These are phyloP conservation scores for Trogon surrucura DNA, from an alignment of 2,113 vertebrate genomes.

Conservation along the genomic window DNA sequence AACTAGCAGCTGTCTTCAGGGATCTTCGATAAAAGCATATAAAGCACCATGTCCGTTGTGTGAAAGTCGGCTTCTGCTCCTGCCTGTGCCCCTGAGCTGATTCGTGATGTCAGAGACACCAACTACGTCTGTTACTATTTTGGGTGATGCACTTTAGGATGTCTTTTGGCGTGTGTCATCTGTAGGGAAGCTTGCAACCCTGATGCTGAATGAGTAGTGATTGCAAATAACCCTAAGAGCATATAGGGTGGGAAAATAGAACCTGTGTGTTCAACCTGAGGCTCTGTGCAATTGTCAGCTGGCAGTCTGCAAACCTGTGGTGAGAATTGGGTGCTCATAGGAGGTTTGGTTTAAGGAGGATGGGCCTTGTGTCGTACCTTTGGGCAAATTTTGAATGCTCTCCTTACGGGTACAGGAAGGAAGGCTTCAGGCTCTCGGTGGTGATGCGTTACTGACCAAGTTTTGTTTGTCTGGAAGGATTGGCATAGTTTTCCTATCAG, in stretches of 20 bases:
- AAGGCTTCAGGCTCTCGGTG: background rate
- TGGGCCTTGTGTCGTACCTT: background rate
- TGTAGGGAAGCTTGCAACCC: background rate
- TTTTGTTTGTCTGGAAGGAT: background rate
- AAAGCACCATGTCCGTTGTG: background rate
- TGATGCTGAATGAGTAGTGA: background rate
- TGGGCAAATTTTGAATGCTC: background rate
- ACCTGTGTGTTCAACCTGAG: rapidly evolving
- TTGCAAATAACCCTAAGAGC: background rate
- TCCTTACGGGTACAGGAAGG: background rate
- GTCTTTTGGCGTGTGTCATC: background rate
- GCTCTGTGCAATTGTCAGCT: rapidly evolving
- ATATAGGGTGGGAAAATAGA: background rate
- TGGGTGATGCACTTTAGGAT: background rate
- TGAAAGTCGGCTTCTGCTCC: background rate
- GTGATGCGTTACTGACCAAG: background rate
- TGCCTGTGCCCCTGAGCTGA: background rate
- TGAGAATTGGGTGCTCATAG: background rate
- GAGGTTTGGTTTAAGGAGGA: background rate
- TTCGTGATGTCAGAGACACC: background rate
- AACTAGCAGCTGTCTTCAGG: background rate
- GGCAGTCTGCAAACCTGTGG: background rate
- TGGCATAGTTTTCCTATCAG: background rate
- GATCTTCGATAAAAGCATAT: background rate
- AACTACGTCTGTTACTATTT: background rate